Conservation (phyloP, 64 coral and sea anemone species). For the Catalaphyllia jardinei region DNA sequence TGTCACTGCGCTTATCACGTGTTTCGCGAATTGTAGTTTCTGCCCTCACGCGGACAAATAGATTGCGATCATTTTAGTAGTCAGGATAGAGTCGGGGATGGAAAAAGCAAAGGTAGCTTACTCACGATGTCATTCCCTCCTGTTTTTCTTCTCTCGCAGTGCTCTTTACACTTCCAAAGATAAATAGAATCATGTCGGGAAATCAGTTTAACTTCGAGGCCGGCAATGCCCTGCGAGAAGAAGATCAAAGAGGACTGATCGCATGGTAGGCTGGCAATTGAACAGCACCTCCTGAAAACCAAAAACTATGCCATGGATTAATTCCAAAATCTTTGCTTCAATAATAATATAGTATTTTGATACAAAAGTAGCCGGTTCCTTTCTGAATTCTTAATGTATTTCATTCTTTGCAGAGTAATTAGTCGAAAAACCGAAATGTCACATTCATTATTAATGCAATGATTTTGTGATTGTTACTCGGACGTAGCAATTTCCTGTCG, state of each 20-base stretch:
- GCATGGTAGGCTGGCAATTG: too few species aligned
- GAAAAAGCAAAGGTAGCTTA: background rate
- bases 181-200: background rate
- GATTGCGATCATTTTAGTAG: background rate
- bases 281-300: background rate
- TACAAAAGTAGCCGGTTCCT: background rate
- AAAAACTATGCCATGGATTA: background rate
- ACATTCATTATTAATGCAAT: background rate
- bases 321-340: background rate
- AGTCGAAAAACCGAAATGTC: constrained; percentile 4
- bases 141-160: background rate
- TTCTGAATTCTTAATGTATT: background rate
- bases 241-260: too few species aligned
- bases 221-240: background rate
- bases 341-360: background rate
- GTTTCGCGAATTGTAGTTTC: background rate
- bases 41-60: background rate
- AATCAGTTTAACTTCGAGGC: background rate
- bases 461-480: background rate
- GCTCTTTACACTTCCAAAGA: background rate
- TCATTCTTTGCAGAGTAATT: background rate
- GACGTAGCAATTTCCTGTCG: background rate
- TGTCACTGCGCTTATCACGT: background rate
- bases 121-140: background rate
- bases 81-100: background rate